Percentiles rank a stretch among this genome's conserved stretches.
phyloP scores from a whole-genome alignment of 2,888 invertebrate genomes.

The Antheraea assamensis region DNA sequence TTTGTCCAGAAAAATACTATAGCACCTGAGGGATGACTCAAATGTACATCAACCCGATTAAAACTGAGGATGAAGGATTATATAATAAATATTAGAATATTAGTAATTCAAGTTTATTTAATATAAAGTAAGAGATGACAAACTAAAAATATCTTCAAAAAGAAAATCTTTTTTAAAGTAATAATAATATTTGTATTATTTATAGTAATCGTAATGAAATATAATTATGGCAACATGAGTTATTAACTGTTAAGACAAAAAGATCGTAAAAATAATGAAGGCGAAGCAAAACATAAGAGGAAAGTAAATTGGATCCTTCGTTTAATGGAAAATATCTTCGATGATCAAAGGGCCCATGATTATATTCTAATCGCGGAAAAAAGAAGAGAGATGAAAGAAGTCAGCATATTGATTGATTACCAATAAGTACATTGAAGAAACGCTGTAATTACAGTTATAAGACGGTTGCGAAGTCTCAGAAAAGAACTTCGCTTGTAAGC shows the following conservation, averaged over 20 bases:
- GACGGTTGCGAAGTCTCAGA: not conserved
- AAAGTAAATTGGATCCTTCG: conserved; percentile 18
- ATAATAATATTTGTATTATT: not conserved
- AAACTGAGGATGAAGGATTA: too few relatives aligned
- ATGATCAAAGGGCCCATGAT: conserved; percentile 20
- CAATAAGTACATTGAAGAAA: not conserved
- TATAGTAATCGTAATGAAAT: not conserved
- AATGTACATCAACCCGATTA: too few relatives aligned
- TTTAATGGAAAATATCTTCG: conserved; percentile 16
- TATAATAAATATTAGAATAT: too few relatives aligned
- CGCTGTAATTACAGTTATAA: not conserved
- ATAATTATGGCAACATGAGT: not conserved
- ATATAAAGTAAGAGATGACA: too few relatives aligned
- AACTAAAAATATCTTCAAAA: too few relatives aligned
- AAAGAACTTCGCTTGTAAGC: not conserved
- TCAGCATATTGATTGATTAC: conserved; percentile 21
- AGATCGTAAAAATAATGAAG: conserved; percentile 12
- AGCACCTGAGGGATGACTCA: too few relatives aligned
- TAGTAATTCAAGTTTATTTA: too few relatives aligned
- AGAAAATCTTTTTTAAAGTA: not conserved
- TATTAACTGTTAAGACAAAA: conserved; percentile 9
- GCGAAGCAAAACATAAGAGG: conserved; percentile 4
- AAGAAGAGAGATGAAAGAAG: conserved; percentile 17
- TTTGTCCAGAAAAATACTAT: too few relatives aligned
- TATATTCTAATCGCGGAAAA: conserved; percentile 19